phyloP scores from a whole-genome alignment of 1,140 invertebrate genomes.

The Drosophila sp. region DNA sequence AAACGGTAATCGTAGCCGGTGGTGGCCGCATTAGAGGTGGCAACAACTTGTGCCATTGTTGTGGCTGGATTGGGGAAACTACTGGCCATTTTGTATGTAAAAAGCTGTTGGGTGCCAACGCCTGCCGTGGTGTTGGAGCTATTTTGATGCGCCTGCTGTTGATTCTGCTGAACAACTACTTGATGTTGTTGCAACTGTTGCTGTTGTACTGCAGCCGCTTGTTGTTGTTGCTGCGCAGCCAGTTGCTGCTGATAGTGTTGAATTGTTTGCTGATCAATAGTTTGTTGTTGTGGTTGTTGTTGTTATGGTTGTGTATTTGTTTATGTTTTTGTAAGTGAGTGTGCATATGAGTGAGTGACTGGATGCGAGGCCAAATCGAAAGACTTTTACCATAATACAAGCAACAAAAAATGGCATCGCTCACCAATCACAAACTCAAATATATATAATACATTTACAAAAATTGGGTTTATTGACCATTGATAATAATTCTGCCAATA shows the following conservation, averaged over 20 bases:
- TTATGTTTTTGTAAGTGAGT: not conserved
- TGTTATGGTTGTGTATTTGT: constrained; percentile 62
- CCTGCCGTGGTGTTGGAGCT: constrained; percentile 87
- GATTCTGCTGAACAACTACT: constrained; percentile 85
- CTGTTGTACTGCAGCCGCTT: constrained; percentile 85
- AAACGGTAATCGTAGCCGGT: constrained; percentile 87
- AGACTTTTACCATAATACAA: too few relatives aligned
- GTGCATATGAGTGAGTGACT: not conserved
- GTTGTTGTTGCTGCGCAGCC: constrained; percentile 85
- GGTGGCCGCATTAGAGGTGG: constrained; percentile 85
- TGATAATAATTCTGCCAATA: too few relatives aligned
- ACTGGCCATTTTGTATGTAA: constrained; percentile 93
- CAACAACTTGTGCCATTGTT: constrained; percentile 85
- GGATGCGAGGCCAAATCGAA: constrained; percentile 10
- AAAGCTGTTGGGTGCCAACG: constrained; percentile 89
- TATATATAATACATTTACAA: not conserved
- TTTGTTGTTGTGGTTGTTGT: constrained; percentile 85
- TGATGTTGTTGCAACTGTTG: constrained; percentile 86
- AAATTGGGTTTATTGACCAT: not conserved
- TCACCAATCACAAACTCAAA: not conserved
- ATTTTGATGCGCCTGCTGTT: constrained; percentile 86
- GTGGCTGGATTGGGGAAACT: constrained; percentile 90
- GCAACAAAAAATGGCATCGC: constrained; percentile 5
- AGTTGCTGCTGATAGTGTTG: constrained; percentile 85
- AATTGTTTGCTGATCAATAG: constrained; percentile 86